Evolutionary conservation across 2,797 vertebrate genomes (phyloP).

Genomic region (Hyperoplus lanceolatus): DNA sequence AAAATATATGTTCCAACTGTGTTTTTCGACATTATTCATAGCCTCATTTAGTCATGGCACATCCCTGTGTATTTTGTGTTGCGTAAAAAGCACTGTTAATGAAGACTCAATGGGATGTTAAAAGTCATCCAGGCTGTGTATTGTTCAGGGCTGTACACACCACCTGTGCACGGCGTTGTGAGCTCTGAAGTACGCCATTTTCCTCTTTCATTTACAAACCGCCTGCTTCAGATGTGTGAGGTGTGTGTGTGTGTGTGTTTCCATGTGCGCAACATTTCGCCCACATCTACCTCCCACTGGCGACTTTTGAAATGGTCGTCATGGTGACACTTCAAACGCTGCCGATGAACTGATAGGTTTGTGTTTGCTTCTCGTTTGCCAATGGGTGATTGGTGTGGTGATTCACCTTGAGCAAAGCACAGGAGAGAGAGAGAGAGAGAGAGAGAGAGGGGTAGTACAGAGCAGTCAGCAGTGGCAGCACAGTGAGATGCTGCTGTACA

Average conservation of each 20-base stretch:
- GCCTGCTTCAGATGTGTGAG: constrained; percentile 43
- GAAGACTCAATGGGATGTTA: background rate
- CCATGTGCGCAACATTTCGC: constrained; percentile 12
- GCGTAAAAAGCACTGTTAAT: background rate
- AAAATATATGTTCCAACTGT: no score
- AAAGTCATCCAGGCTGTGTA: background rate
- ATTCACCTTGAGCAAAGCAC: constrained; percentile 51
- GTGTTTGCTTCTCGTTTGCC: constrained; percentile 62
- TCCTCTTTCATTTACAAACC: constrained; percentile 37
- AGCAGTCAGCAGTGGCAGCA: background rate
- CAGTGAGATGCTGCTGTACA: constrained; percentile 71
- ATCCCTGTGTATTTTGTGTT: background rate
- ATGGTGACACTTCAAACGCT: constrained; percentile 90
- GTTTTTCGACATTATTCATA: background rate
- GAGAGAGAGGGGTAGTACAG: background rate
- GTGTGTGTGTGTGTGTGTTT: constrained; percentile 20
- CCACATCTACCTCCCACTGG: constrained; percentile 65
- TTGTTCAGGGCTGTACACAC: constrained; percentile 1
- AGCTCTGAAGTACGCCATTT: constrained; percentile 18
- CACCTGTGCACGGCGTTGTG: constrained; percentile 37
- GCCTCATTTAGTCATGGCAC: background rate
- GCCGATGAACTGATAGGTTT: constrained; percentile 80
- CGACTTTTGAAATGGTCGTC: constrained; percentile 83
- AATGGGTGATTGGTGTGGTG: constrained; percentile 63
- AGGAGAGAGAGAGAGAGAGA: no score